phyloP scores from a whole-genome alignment of 2,797 vertebrate genomes.

The Pampus argenteus region DNA sequence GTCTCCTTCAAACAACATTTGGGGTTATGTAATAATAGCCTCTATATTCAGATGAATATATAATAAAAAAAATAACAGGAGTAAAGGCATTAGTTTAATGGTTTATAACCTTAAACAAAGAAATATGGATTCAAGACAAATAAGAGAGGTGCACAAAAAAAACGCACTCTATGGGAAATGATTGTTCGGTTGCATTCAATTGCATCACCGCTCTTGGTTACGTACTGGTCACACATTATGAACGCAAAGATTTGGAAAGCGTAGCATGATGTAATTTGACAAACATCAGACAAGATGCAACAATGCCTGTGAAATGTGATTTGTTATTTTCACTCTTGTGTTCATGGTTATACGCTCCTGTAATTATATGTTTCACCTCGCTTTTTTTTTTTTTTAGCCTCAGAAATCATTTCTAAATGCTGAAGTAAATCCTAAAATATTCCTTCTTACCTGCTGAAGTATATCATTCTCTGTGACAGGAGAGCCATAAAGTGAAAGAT shows the following conservation, averaged over 20 bases:
- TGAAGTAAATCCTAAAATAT: slow-evolving; percentile 28
- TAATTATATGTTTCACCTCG: slow-evolving; percentile 43
- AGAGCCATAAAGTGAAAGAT: slow-evolving; percentile 41
- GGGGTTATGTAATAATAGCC: slow-evolving; percentile 24
- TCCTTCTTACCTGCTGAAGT: slow-evolving; percentile 37
- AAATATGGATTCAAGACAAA: slow-evolving; percentile 32
- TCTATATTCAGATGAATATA: slow-evolving; percentile 20
- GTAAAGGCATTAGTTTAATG: slow-evolving; percentile 7
- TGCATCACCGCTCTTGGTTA: slow-evolving; percentile 67
- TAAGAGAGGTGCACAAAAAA: slow-evolving; percentile 33
- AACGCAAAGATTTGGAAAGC: slow-evolving; percentile 49
- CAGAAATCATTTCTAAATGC: slow-evolving; percentile 31
- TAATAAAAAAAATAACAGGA: slow-evolving; percentile 8
- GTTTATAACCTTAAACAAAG: slow-evolving; percentile 23
- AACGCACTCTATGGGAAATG: slow-evolving; percentile 47
- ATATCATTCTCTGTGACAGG: slow-evolving; percentile 38
- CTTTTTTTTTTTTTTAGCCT: slow-evolving; percentile 14
- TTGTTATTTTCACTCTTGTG: slow-evolving; percentile 32
- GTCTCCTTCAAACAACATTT: slow-evolving; percentile 12
- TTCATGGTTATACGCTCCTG: slow-evolving; percentile 17
- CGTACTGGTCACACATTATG: slow-evolving; percentile 47
- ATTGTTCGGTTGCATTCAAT: slow-evolving; percentile 57
- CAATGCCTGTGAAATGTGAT: slow-evolving; percentile 54
- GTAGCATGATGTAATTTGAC: slow-evolving; percentile 52
- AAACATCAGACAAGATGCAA: slow-evolving; percentile 45